A percentile compares a stretch with the other conserved stretches of the same genome.
Conservation (phyloP, 23 tunicate genomes). For the Oikopleura vanhoeffeni region DNA sequence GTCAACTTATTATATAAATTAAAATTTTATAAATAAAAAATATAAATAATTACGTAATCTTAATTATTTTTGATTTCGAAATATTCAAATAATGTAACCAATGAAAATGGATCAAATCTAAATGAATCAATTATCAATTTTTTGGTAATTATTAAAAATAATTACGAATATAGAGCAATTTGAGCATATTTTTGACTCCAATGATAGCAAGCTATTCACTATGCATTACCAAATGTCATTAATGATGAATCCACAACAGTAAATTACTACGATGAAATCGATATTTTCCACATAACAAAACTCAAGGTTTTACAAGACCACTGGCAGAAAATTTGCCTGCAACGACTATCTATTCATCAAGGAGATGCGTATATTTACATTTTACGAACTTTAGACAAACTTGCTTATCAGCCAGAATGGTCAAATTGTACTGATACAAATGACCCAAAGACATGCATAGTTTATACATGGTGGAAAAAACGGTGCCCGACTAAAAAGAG, state of each 20-base stretch:
- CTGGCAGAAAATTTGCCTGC: constrained; percentile 10
- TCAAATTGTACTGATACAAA: neutral
- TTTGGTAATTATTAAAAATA: too few species aligned
- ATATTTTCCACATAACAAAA: neutral
- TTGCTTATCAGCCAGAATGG: neutral
- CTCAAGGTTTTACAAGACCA: neutral
- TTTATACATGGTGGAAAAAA: neutral
- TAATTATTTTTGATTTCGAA: too few species aligned
- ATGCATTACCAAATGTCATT: neutral
- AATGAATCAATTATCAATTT: too few species aligned
- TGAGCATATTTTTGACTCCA: too few species aligned
- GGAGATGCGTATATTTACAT: neutral
- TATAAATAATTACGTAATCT: too few species aligned
- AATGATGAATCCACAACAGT: neutral
- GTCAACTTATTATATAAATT: too few species aligned
- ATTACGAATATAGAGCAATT: too few species aligned
- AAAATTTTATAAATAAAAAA: too few species aligned
- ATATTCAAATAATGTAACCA: too few species aligned
- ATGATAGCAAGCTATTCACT: neutral
- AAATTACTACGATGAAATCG: neutral
- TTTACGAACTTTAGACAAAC: neutral
- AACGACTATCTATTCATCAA: constrained; percentile 6
- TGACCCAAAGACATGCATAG: neutral
- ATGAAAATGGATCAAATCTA: too few species aligned
- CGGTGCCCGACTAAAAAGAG: neutral